Conservation (phyloP, 1,140 invertebrate genomes). For the Cryptotermes secundus region DNA sequence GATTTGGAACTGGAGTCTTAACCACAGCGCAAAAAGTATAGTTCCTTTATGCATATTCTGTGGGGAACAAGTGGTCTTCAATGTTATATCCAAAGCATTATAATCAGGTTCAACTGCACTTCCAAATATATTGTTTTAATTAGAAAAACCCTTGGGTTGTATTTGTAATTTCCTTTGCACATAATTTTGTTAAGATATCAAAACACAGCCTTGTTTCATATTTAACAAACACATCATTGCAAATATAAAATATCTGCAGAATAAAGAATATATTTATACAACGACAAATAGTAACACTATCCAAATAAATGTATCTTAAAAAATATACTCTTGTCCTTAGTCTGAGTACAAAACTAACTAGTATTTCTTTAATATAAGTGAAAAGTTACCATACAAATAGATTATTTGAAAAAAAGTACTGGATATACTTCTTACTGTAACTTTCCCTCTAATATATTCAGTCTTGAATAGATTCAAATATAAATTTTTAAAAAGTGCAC, state of each 20-base stretch:
- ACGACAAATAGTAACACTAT: not conserved
- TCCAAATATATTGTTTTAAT: not conserved
- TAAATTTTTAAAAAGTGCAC: not conserved
- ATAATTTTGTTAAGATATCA: constrained; percentile 5
- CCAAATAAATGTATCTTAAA: constrained; percentile 7
- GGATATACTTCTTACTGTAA: not conserved
- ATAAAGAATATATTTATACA: not conserved
- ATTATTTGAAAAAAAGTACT: not conserved
- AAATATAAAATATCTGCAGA: not conserved
- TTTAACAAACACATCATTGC: constrained; percentile 4
- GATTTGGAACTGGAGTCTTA: not conserved
- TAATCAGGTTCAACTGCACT: not conserved
- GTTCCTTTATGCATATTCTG: not conserved
- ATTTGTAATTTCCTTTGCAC: not conserved
- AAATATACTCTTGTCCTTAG: constrained; percentile 4
- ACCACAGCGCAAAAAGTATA: not conserved
- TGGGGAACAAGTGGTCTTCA: not conserved
- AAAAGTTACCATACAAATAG: not conserved
- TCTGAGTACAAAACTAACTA: constrained; percentile 1
- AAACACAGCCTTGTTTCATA: constrained; percentile 5
- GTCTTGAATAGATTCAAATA: constrained; percentile 9
- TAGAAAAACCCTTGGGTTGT: not conserved
- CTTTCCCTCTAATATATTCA: not conserved
- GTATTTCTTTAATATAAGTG: constrained; percentile 2
- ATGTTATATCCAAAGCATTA: no score